These are phyloP conservation scores for Micromys minutus DNA, from an alignment of 2,113 vertebrate species.

Conservation along the genomic window DNA sequence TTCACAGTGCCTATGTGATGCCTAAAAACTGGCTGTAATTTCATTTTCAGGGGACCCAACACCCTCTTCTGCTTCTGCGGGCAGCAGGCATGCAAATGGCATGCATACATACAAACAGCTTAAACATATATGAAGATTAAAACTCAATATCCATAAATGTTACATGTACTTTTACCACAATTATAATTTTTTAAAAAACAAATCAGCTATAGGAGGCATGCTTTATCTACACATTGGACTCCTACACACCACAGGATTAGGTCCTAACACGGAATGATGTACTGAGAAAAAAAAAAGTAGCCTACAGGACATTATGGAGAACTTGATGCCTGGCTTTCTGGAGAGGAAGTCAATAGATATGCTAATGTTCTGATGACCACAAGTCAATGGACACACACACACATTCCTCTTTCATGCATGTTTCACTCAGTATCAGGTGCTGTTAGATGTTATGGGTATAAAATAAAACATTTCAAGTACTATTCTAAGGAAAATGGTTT, in stretches of 20 bases:
- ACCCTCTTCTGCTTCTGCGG: not conserved
- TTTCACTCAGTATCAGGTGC: not conserved
- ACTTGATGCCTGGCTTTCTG: not conserved
- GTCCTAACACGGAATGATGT: not conserved
- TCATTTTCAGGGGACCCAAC: not conserved
- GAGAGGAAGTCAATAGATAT: not conserved
- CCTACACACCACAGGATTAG: not conserved
- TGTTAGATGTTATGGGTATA: not conserved
- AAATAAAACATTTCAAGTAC: not conserved
- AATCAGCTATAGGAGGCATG: not conserved
- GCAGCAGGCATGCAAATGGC: not conserved
- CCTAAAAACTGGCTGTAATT: not conserved
- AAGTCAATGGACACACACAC: not conserved
- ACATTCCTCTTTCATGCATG: not conserved
- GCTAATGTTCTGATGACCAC: not conserved
- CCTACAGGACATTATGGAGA: not conserved
- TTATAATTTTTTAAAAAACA: not conserved
- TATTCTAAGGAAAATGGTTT: constrained; percentile 1
- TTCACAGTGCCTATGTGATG: not conserved
- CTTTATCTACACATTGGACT: not conserved
- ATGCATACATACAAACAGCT: not conserved
- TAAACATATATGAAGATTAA: not conserved
- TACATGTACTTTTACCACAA: not conserved
- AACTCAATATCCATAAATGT: not conserved
- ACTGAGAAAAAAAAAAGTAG: not conserved